phyloP scores from a whole-genome alignment of 1,140 invertebrate genomes.

The Drosophila serrata region DNA sequence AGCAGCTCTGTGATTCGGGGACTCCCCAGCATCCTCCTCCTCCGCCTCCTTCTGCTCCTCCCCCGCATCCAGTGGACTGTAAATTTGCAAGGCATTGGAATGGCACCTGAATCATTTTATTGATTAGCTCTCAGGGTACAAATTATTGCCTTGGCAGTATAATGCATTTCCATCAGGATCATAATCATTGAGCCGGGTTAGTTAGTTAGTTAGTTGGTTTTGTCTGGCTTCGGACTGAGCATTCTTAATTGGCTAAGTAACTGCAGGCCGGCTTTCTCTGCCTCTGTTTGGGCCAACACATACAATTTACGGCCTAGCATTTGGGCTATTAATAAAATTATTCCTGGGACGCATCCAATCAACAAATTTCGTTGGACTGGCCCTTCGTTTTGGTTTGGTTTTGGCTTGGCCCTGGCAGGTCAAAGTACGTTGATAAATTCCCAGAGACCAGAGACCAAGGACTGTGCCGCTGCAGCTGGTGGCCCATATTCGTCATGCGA shows the following conservation, averaged over 20 bases:
- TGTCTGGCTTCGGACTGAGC: slow-evolving; percentile 10
- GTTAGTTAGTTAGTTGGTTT: slow-evolving; percentile 10
- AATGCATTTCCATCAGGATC: slow-evolving; percentile 54
- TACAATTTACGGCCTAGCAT: slow-evolving; percentile 51
- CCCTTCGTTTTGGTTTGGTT: slow-evolving; percentile 1
- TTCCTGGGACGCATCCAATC: neutral
- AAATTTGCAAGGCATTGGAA: slow-evolving; percentile 14
- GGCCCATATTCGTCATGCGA: slow-evolving; percentile 55
- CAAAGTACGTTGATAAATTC: slow-evolving; percentile 67
- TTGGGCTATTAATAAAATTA: slow-evolving; percentile 69
- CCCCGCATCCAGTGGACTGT: slow-evolving; percentile 1
- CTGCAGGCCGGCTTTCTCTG: slow-evolving; percentile 10
- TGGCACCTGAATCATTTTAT: slow-evolving; percentile 27
- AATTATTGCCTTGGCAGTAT: slow-evolving; percentile 35
- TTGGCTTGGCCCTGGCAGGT: slow-evolving; percentile 8
- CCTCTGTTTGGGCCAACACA: slow-evolving; percentile 5
- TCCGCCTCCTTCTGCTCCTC: neutral
- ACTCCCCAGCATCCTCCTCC: neutral
- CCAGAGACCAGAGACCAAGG: slow-evolving; percentile 13
- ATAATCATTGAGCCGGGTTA: slow-evolving; percentile 35
- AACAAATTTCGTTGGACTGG: slow-evolving; percentile 40
- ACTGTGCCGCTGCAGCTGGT: slow-evolving; percentile 2
- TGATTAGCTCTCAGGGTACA: slow-evolving; percentile 49
- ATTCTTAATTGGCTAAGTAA: slow-evolving; percentile 69
- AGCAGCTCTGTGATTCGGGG: slow-evolving; percentile 21